Evolutionary conservation across 2,113 vertebrate genomes (phyloP), one percentile per base, ranked within the genome.

Genomic region (Morphnarchus princeps): DNA sequence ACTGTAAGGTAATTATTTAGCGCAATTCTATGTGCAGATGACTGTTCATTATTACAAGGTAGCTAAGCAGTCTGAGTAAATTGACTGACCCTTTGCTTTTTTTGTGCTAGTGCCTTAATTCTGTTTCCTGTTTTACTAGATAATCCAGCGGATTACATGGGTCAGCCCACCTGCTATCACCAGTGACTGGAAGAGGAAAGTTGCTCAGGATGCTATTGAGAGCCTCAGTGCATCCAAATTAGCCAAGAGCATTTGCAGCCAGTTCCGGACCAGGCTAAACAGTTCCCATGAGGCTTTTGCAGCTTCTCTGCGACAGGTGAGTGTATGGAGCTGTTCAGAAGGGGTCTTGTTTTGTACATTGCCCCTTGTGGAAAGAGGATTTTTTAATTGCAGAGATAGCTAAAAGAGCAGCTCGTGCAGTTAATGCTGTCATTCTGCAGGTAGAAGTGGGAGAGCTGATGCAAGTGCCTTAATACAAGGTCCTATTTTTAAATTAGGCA

Each of bases 151-250:
- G 91, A 98, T 99, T 87, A 98, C 99, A 0, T 99, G 99, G 98
- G 99, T 99, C 40, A 99, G 99, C 94, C 99, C 99, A 16, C 99
- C 99, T 1, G 98, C 99, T 93, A 98, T 99, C 97, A 99, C 98
- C 13, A 96, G 98, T 2, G 99, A 99, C 70, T 99, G 99, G 99
- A 99, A 99, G 97, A 98, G 99, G 81, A 99, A 99, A 94, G 99
- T 99, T 77, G 99, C 99, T 74, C 99, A 99, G 97, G 99, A 99
- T 6, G 99, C 99, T 69, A 99, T 99, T 2, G 99, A 99, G 97
- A 99, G 99, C 96, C 99, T 99, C 65, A 99, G 99, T 3, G 99
- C 99, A 6, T 99, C 99, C 92, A 99, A 99, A 89, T 97, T 99
- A 94, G 99, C 99, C 85, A 99, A 98, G 97, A 99, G 99, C 97